Percentiles rank a stretch among this genome's conserved stretches.
phyloP scores from a whole-genome alignment of 2,113 vertebrate genomes.

The Caracal caracal region DNA sequence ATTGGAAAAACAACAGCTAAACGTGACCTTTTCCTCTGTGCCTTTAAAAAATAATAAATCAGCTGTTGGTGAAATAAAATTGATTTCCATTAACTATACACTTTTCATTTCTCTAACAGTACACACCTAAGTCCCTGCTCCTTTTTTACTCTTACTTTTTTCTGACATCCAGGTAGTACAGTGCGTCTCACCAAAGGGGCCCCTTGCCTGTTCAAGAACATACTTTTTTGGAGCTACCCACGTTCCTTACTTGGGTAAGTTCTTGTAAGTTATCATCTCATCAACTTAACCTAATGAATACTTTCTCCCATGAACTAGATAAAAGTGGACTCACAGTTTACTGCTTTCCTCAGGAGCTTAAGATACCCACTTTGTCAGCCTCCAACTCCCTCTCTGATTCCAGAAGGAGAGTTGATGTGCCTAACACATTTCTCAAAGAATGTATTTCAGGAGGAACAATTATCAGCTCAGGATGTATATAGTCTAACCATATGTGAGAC shows the following conservation, averaged over 20 bases:
- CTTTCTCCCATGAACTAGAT: not conserved
- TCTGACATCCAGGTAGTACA: constrained; percentile 90
- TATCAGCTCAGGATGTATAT: not conserved
- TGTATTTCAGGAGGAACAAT: constrained; percentile 9
- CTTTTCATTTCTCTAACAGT: not conserved
- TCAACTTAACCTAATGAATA: not conserved
- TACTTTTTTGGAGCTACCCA: constrained; percentile 96
- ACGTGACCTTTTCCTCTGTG: not conserved
- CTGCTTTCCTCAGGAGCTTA: constrained; percentile 5
- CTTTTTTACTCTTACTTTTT: constrained; percentile 47
- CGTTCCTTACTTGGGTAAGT: constrained; percentile 93
- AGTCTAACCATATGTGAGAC: not conserved
- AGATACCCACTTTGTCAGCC: not conserved
- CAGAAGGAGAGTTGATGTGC: not conserved
- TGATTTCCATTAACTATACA: not conserved
- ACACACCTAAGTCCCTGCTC: not conserved
- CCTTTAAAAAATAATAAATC: constrained; percentile 50
- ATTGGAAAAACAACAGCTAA: not conserved
- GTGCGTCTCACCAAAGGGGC: constrained; percentile 95
- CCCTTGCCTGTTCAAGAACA: constrained; percentile 94
- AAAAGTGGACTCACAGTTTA: not conserved
- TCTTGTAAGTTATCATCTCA: not conserved
- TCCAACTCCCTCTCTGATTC: not conserved
- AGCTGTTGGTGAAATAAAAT: constrained; percentile 33
- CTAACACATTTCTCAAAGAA: constrained; percentile 9